phyloP scores from a whole-genome alignment of 1,140 invertebrate genomes.

The Drosophila fuyamai region DNA sequence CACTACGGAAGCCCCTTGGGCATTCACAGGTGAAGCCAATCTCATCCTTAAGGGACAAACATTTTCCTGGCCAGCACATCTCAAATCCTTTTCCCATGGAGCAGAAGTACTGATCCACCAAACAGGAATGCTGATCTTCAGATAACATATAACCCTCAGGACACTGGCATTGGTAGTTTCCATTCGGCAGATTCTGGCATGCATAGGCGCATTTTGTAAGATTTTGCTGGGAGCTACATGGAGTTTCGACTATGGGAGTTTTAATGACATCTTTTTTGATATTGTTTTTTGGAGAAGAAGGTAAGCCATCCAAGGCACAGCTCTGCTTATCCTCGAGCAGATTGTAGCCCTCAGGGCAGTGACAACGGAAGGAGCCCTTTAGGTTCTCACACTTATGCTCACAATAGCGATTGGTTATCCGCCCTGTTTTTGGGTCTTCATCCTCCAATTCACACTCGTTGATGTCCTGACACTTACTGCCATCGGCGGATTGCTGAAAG shows the following conservation, averaged over 20 bases:
- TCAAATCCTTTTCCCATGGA: constrained; percentile 57
- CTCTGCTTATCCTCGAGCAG: constrained; percentile 75
- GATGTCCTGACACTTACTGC: constrained; percentile 86
- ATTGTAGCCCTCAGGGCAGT: constrained; percentile 84
- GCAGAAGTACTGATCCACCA: constrained; percentile 86
- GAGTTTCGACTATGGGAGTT: constrained; percentile 25
- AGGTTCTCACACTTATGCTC: constrained; percentile 88
- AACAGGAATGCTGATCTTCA: constrained; percentile 85
- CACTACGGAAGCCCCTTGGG: constrained; percentile 84
- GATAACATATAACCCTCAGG: constrained; percentile 86
- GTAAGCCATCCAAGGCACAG: constrained; percentile 66
- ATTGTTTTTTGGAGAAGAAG: too few species aligned
- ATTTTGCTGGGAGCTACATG: constrained; percentile 75
- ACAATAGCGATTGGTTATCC: constrained; percentile 85
- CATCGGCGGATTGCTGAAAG: constrained; percentile 85
- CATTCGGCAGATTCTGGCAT: constrained; percentile 86
- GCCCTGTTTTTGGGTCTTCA: constrained; percentile 64
- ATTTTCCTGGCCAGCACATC: constrained; percentile 82
- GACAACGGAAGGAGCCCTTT: constrained; percentile 88
- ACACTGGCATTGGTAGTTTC: constrained; percentile 78
- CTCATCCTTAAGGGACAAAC: constrained; percentile 87
- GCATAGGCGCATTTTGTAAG: constrained; percentile 85
- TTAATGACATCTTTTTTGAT: too few species aligned
- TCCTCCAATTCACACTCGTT: constrained; percentile 88
- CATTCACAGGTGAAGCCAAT: constrained; percentile 85